Base-by-base conservation (phyloP, 2,113 vertebrate genomes). In the Hippopotamus amphibius region DNA sequence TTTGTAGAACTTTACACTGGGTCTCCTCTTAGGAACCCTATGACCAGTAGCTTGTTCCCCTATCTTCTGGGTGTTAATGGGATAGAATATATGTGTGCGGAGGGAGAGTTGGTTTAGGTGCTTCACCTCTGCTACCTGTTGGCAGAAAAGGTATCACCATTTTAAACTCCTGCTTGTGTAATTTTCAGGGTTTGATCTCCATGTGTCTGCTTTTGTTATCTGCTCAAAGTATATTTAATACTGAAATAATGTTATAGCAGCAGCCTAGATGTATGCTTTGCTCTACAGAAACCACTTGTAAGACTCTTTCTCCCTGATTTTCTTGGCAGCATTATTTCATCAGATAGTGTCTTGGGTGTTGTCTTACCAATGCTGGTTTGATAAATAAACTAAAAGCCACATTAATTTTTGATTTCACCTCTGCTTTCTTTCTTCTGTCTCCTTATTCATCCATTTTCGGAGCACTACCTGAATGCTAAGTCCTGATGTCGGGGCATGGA, bases 141-240 rank as follows among this genome's bases (percentile, higher is more conserved):
- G 48, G 50, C 50, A 91, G 74, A 81, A 80, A 43, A 92, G 46
- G 5, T 28, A 61, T 41, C 7, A 8, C 30, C 41, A 26, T 68
- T 69, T 55, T 48, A 33, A 46, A n/a, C 11, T 72, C 19, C 15
- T 59, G n/a, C 22, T 50, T 69, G 5, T 1, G 2, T 61, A 22
- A 48, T 86, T 68, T 79, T n/a, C 37, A 93, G 46, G 33, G 10
- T 46, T 48, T 83, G 19, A 28, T 50, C 65, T 88, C 55, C 68
- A 13, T n/a, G 61, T 43, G 69, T 93, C n/a, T 93, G 55, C 17
- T 79, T 92, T 92, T 48, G 7, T 97, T 61, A 46, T 61, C 41
- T 68, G 69, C 72, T 48, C 9, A 55, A 94, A 92, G 66, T 46
- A 5, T 87, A 55, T 41, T 17, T 82, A 77, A 43, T 17, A 46